phyloP scores from a whole-genome alignment of 2,888 invertebrate genomes.

The Gonocerus acuteangulatus region DNA sequence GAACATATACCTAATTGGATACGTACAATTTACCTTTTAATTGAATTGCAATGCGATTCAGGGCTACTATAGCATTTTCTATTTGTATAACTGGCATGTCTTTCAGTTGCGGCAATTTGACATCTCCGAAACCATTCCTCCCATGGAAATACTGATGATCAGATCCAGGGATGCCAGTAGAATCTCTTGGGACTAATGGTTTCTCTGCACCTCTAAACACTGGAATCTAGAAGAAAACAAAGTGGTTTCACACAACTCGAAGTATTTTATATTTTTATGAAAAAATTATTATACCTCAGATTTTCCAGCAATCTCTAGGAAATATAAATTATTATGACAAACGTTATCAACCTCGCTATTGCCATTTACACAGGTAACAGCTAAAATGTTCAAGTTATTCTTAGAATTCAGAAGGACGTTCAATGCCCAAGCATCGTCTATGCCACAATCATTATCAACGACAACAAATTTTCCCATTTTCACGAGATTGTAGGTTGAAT shows the following conservation, averaged over 20 bases:
- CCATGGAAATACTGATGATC: constrained; percentile 32
- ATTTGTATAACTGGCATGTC: constrained; percentile 24
- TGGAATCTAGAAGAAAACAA: constrained; percentile 54
- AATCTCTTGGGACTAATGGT: constrained; percentile 24
- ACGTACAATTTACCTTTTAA: constrained; percentile 33
- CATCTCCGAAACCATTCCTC: constrained; percentile 36
- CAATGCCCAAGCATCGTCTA: constrained; percentile 58
- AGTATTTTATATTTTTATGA: background rate
- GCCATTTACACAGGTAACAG: constrained; percentile 66
- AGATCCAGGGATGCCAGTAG: background rate
- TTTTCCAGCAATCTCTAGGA: constrained; percentile 23
- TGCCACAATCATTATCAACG: constrained; percentile 56
- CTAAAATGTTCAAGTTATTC: constrained; percentile 51
- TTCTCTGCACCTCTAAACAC: constrained; percentile 55
- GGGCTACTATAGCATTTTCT: constrained; percentile 34
- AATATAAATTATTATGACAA: constrained; percentile 41
- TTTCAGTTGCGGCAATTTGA: constrained; percentile 24
- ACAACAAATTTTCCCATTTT: constrained; percentile 42
- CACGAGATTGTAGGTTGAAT: no score
- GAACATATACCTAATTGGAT: no score
- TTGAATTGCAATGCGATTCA: constrained; percentile 30
- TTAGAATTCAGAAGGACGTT: constrained; percentile 51
- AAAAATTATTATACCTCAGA: constrained; percentile 20
- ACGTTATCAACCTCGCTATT: constrained; percentile 67
- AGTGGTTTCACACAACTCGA: background rate